These are phyloP conservation scores for Conger conger DNA, from an alignment of 2,113 vertebrate genomes.

Conservation along the genomic window DNA sequence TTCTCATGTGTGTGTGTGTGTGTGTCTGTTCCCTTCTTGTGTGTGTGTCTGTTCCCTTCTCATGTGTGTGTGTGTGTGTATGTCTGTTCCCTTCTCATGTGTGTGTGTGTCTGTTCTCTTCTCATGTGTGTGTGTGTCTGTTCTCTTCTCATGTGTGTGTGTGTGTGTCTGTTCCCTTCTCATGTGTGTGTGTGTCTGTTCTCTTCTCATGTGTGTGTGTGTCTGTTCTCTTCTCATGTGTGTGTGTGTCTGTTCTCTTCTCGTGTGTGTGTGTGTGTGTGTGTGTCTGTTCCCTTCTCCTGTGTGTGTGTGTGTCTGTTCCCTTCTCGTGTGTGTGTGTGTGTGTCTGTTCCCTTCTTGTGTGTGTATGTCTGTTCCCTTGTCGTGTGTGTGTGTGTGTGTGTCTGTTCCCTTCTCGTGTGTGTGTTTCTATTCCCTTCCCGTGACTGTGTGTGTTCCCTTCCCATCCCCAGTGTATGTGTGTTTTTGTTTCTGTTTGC, in stretches of 20 bases:
- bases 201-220: slow-evolving; percentile 65
- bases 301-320: too few relatives aligned
- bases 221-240: slow-evolving; percentile 44
- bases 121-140: too few relatives aligned
- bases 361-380: too few relatives aligned
- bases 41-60: slow-evolving; percentile 62
- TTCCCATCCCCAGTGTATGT: slow-evolving; percentile 56
- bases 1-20: slow-evolving; percentile 65
- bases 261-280: slow-evolving; percentile 66
- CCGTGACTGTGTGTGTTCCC: too few relatives aligned
- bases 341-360: slow-evolving; percentile 59
- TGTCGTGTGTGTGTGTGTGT: too few relatives aligned
- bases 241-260: too few relatives aligned
- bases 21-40: too few relatives aligned
- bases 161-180: slow-evolving; percentile 58
- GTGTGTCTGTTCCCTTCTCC: slow-evolving; percentile 44
- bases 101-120: slow-evolving; percentile 54
- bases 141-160: slow-evolving; percentile 67
- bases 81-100: too few relatives aligned
- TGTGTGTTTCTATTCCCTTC: slow-evolving; percentile 62
- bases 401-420: too few relatives aligned
- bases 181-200: too few relatives aligned
- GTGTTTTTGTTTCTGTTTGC: too few relatives aligned
- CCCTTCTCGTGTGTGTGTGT: slow-evolving; percentile 67
- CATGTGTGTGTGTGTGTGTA: too few relatives aligned